These are phyloP conservation scores for Dugesia japonica DNA, from an alignment of 2,888 invertebrate species.

Conservation along the genomic window DNA sequence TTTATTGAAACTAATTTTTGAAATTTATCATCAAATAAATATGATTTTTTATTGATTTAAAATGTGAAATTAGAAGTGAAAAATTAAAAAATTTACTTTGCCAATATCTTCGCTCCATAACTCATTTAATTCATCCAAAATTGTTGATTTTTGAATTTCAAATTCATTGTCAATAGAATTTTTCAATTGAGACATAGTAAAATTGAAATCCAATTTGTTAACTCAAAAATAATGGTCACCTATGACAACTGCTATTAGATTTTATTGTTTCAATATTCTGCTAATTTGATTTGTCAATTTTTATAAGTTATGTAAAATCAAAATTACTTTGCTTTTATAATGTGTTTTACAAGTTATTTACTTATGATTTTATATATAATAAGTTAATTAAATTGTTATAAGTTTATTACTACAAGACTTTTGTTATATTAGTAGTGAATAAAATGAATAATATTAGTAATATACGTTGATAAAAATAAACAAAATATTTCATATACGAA, in stretches of 20 bases:
- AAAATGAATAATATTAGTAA: no score
- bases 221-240: background rate
- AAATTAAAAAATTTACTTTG: background rate
- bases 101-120: background rate
- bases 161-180: background rate
- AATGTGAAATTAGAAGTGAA: no score
- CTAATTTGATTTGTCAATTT: background rate
- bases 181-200: background rate
- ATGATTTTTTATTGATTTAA: no score
- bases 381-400: no score
- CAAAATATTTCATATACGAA: no score
- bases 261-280: background rate
- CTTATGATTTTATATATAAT: no score
- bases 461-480: no score
- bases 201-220: background rate
- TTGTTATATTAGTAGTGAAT: no score
- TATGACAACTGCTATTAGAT: background rate
- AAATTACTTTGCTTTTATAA: background rate
- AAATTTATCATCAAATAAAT: no score
- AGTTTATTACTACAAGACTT: no score
- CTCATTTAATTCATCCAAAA: background rate
- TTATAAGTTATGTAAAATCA: background rate
- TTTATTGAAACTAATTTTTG: no score
- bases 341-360: no score
- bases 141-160: background rate